These are phyloP conservation scores for Oryctolagus cuniculus DNA, from an alignment of 2,113 vertebrate species.

Conservation along the genomic window mOryCun1.1 NC_091432.1:215008501-215009000, in stretches of 20 bases:
- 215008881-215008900: neutral
- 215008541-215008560: no score
- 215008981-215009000: neutral
- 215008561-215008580: slow-evolving; percentile 25
- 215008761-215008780: neutral
- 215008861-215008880: neutral
- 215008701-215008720: neutral
- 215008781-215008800: neutral
- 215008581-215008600: neutral
- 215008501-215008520: neutral
- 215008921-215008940: neutral
- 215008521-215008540: neutral
- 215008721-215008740: neutral
- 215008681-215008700: neutral
- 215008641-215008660: neutral
- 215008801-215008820: slow-evolving; percentile 17
- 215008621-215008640: neutral
- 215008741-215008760: neutral
- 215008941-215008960: neutral
- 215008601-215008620: neutral
- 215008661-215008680: neutral
- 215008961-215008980: neutral
- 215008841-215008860: neutral
- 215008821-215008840: neutral
- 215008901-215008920: neutral